Base-by-base conservation (phyloP, 2,888 invertebrate species). In the Clostera curtula region DNA sequence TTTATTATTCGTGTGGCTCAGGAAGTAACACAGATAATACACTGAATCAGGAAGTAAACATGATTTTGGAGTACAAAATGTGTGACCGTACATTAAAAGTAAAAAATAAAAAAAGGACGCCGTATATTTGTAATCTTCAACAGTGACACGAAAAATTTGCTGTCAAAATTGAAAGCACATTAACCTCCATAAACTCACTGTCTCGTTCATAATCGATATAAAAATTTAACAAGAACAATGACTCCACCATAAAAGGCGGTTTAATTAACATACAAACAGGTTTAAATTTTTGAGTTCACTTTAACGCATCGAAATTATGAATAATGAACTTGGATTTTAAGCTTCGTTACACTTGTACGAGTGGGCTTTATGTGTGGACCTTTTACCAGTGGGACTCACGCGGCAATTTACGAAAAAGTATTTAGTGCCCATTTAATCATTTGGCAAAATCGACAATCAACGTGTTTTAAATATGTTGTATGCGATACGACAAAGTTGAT, bases 271-370 rank as follows among this genome's bases (percentile, higher is more conserved):
- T 67, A 67, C 56, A 60, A 67, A 64, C 71, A 48, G 64, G 65
- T 69, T 71, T 56, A 54, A 57, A 58, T 66, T 53, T n/a, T 60
- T 50, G 56, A 58, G 54, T 63, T 60, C 53, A 62, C 46, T 53
- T 60, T 51, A 59, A 66, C 60, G 56, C 65, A 65, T 66, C 66
- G 67, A 62, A 71, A 64, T 67, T 74, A 75, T 76, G 73, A 75
- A 72, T 74, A 76, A 76, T 75, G 64, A 68, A 69, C 54, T 65
- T 53, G 63, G 56, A 64, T 70, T 72, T 73, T 70, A 75, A 64
- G 77, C 70, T 72, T 71, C 72, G 77, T 70, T 75, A 69, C 63
- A 52, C 61, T 62, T 62, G 68, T 58, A 54, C 55, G 34, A 31
- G 30, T 23, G 24, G 18, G 21, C 26, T 36, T 36, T 17, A 12